A percentile compares a stretch with the other conserved stretches of the same genome.
phyloP scores from a whole-genome alignment of 2,888 invertebrate genomes.

The Agrotis ipsilon region DNA sequence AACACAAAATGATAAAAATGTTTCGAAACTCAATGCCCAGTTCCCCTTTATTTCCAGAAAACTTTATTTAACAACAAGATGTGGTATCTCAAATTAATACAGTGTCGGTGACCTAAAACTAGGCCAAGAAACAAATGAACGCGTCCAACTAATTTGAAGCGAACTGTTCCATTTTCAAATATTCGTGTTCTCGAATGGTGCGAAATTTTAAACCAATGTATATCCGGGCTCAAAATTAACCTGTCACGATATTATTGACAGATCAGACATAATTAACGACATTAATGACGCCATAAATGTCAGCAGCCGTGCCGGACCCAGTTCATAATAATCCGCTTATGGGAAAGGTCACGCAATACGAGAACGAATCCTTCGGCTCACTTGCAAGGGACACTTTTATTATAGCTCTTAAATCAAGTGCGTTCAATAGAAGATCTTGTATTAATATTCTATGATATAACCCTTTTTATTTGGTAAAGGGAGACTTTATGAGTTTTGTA shows the following conservation, averaged over 20 bases:
- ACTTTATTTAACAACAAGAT: not conserved
- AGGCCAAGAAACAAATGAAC: conserved; percentile 1
- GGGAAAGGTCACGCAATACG: conserved; percentile 62
- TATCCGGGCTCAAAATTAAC: conserved; percentile 3
- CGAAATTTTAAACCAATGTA: conserved; percentile 6
- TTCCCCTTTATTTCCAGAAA: not conserved
- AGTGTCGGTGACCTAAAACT: not conserved
- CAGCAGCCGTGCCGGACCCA: conserved; percentile 39
- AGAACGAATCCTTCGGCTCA: conserved; percentile 41
- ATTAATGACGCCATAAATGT: conserved; percentile 56
- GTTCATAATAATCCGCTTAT: conserved; percentile 60
- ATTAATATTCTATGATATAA: conserved; percentile 40
- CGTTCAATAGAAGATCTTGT: conserved; percentile 36
- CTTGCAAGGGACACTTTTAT: conserved; percentile 53
- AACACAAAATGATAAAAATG: not conserved
- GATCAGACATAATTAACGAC: conserved; percentile 52
- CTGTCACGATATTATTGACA: conserved; percentile 46
- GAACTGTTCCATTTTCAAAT: conserved; percentile 2
- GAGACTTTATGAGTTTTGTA: conserved; percentile 18
- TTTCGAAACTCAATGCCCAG: not conserved
- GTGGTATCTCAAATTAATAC: not conserved
- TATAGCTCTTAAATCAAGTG: conserved; percentile 41
- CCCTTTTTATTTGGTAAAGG: conserved; percentile 38
- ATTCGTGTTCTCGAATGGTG: conserved; percentile 2
- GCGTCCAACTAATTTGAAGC: not conserved